Base-by-base conservation (phyloP, 2,113 vertebrate genomes). In the Hepsetus odoe region DNA sequence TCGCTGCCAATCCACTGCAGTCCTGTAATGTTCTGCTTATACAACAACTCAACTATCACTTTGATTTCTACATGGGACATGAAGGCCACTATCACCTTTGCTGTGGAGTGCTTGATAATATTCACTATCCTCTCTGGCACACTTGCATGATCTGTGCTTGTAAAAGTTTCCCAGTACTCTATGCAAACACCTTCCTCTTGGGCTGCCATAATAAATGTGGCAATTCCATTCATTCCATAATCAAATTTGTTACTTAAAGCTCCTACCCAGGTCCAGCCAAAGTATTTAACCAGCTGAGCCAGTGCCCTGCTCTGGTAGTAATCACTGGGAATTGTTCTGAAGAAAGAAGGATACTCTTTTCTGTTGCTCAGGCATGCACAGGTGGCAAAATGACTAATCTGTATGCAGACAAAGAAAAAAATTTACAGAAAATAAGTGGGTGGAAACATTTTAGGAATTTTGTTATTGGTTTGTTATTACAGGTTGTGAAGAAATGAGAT, bases 1-100 rank as follows among this genome's bases (percentile, higher is more conserved):
- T 93, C 92, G 49, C 92, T 94, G 66, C 91, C 92, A 0, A 92
- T 83, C 87, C 86, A 91, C 80, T 93, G 91, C 67, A 91, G 68
- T 4, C 90, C 90, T 61, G 86, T 90, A n/a, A 92, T 82, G 53
- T 93, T 92, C 51, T 89, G 87, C 20, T 24, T 85, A 58, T 87
- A 79, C 69, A 92, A 38, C 82, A 89, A 86, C 22, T 75, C 67
- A 9, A 87, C 86, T 59, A 94, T 79, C 55, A 92, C 65, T 56
- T 92, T 92, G 8, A 93, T 88, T 79, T 94, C 92, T 79, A 84
- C 86, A 82, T 92, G 90, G 42, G 90, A 89, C 88, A 91, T 87
- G 33, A 94, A 94, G 22, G 90, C 91, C 46, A 91, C 53, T 12
- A 92, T 90, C 6, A 92, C 92, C 71, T 86, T 92, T 14, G 91